Percentiles rank a stretch among this genome's conserved stretches.
Conservation (phyloP, 2,113 vertebrate genomes). For the Casuarius casuarius region DNA sequence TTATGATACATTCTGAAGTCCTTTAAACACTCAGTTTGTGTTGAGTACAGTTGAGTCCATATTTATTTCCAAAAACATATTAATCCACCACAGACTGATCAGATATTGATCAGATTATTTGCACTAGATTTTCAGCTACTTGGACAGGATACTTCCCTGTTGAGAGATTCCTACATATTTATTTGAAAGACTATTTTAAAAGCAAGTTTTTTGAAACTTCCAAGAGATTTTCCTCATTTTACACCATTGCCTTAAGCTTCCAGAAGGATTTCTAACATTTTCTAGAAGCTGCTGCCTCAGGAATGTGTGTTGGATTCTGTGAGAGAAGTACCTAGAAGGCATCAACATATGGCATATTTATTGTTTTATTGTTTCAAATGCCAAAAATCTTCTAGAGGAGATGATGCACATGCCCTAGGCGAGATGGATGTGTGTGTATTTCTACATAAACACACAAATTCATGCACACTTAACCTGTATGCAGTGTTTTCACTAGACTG, state of each 20-base stretch:
- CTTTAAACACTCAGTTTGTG: not conserved
- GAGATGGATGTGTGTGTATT: not conserved
- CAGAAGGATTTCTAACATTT: not conserved
- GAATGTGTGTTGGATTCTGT: rapidly evolving
- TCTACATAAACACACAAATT: not conserved
- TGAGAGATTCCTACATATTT: not conserved
- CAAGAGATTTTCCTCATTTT: not conserved
- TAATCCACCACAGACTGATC: not conserved
- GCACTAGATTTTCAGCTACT: not conserved
- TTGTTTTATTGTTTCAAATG: not conserved
- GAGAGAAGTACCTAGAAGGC: not conserved
- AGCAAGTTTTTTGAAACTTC: not conserved
- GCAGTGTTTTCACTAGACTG: not conserved
- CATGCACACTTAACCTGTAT: not conserved
- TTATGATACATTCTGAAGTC: not conserved
- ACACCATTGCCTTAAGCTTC: not conserved
- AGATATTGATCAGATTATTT: not conserved
- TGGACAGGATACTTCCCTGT: not conserved
- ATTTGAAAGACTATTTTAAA: not conserved
- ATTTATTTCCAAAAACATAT: not conserved
- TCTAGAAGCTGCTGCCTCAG: not conserved
- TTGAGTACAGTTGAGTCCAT: not conserved
- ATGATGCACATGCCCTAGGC: not conserved
- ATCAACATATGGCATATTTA: not conserved
- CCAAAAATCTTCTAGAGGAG: not conserved